Evolutionary conservation across 2,888 invertebrate genomes (phyloP), one percentile per base, ranked within the genome.

Genomic region (Lasioglossum marginatum): DNA sequence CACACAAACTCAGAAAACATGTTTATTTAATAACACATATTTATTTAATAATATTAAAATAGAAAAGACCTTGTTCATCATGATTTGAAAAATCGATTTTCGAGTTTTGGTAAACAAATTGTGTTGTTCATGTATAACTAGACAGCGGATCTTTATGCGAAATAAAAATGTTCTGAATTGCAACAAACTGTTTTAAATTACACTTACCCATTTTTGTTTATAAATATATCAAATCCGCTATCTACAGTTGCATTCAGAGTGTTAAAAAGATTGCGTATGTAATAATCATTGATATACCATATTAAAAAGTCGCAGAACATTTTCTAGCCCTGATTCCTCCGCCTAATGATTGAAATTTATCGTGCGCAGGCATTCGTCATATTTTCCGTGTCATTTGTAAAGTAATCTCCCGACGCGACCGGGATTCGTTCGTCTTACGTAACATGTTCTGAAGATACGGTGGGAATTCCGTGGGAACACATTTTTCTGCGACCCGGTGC

Each of bases 341-440:
- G 23, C 23, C n/a, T 52, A 52, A 52, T 52, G 10, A 52, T 52
- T n/a, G 23, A 52, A 52, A 52, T 52, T 52, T 52, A 57, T 73
- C 52, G 63, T 66, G 52, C 19, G 14, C 45, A 63, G 48, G 16
- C 23, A 31, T 40, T 75, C 40, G 34, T 40, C 31, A 45, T 57
- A 27, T 68, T 79, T 43, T 48, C 66, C 81, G 37, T 43, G 52
- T 73, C 72, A 81, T 81, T 77, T 66, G 82, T 75, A 63, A 27
- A 23, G 82, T 57, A 75, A 82, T 82, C 82, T 76, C n/a, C 6
- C 14, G 43, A 31, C 10, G 27, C 10, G 48, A 52, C 23, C 10
- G 12, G 52, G 12, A 40, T 60, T 45, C 31, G n/a, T 34, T 57
- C 10, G 77, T 68, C 37, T 77, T 31, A 5, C 70, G 48, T 37